Evolutionary conservation across 2,797 vertebrate species (phyloP).

Genomic region (Lindbergichthys nudifrons): DNA sequence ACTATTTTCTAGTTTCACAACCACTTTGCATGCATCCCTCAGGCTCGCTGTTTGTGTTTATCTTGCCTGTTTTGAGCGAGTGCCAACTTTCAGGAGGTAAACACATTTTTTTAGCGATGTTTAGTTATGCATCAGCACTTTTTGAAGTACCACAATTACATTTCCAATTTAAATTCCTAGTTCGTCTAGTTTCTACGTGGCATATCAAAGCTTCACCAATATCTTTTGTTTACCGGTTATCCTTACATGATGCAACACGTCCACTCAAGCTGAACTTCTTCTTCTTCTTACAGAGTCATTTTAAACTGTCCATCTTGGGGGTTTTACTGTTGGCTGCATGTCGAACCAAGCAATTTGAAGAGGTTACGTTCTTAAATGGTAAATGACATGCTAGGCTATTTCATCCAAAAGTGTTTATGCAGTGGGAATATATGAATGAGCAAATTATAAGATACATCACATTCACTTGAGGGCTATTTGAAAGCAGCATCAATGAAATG

Average conservation of each 20-base stretch:
- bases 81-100: constrained; percentile 37
- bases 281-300: background rate
- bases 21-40: constrained; percentile 38
- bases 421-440: background rate
- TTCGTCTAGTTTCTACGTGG: background rate
- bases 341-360: background rate
- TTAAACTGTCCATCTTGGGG: background rate
- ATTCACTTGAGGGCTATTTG: background rate
- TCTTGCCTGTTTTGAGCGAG: constrained; percentile 42
- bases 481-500: too few relatives aligned
- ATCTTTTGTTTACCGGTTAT: background rate
- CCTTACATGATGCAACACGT: background rate
- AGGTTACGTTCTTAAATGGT: too few relatives aligned
- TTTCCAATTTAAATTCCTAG: constrained; percentile 1
- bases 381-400: background rate
- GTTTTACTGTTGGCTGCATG: background rate
- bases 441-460: background rate
- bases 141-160: background rate
- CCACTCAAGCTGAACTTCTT: background rate
- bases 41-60: constrained; percentile 30
- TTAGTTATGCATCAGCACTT: background rate
- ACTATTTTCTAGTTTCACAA: constrained; percentile 38
- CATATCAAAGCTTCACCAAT: background rate
- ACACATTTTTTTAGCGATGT: constrained; percentile 31
- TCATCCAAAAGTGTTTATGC: background rate